These are phyloP conservation scores for Corydoras sp. DNA, from an alignment of 2,113 vertebrate species.

Conservation along the genomic window DNA sequence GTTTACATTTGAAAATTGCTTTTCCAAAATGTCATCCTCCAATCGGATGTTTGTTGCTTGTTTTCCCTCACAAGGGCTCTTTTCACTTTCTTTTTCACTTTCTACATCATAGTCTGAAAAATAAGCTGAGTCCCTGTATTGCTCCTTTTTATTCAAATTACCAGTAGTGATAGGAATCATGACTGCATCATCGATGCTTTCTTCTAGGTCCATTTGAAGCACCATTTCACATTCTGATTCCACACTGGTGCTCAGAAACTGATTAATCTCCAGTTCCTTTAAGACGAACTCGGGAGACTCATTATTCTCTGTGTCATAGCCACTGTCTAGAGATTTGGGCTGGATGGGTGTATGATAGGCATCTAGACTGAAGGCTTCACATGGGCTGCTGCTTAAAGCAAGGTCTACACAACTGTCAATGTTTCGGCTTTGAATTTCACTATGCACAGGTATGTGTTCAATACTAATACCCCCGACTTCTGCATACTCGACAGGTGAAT, in stretches of 20 bases:
- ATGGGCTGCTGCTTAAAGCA: conserved; percentile 70
- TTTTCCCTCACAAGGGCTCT: conserved; percentile 50
- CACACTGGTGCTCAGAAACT: conserved; percentile 41
- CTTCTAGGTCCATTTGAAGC: conserved; percentile 58
- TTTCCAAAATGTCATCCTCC: too few relatives aligned
- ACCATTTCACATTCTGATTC: conserved; percentile 54
- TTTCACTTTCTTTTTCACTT: conserved; percentile 56
- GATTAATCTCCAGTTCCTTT: conserved; percentile 71
- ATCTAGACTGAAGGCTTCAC: conserved; percentile 72
- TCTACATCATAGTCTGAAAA: conserved; percentile 90
- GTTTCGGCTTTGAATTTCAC: conserved; percentile 67
- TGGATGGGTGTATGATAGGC: conserved; percentile 63
- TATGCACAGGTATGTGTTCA: conserved; percentile 66
- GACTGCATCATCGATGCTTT: conserved; percentile 43
- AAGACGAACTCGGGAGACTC: conserved; percentile 90
- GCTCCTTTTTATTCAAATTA: conserved; percentile 71
- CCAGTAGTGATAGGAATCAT: conserved; percentile 49
- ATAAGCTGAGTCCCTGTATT: conserved; percentile 89
- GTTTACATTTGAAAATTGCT: too few relatives aligned
- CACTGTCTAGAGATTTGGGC: conserved; percentile 85
- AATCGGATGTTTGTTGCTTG: too few relatives aligned
- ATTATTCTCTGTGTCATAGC: conserved; percentile 95
- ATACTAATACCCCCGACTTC: conserved; percentile 60
- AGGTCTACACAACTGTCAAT: conserved; percentile 65
- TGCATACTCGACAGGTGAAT: conserved; percentile 67